A percentile compares a stretch with the other conserved stretches of the same genome.
Evolutionary conservation across 2,888 invertebrate genomes (phyloP).

Genomic region (Machimus rusticus): DNA sequence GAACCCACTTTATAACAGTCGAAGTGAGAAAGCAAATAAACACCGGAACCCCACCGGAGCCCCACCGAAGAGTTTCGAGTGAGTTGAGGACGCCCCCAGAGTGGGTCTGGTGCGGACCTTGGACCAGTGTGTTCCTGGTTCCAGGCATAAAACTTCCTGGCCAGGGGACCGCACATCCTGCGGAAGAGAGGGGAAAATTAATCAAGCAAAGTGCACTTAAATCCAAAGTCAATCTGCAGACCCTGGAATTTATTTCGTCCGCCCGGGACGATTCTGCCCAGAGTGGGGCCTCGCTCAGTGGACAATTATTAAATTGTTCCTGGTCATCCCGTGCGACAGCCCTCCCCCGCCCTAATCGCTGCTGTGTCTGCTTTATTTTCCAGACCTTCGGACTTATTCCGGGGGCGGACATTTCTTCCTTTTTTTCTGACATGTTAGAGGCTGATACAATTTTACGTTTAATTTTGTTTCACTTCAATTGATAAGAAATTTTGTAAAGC

Average conservation of each 20-base stretch:
- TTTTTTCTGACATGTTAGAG: not conserved
- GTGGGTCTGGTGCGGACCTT: not conserved
- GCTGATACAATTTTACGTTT: not conserved
- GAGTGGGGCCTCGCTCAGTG: not conserved
- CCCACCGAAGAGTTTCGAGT: not conserved
- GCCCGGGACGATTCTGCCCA: not conserved
- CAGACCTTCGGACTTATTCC: not conserved
- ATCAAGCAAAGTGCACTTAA: conserved; percentile 47
- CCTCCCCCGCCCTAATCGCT: not conserved
- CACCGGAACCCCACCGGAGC: too few species aligned
- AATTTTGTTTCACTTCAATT: not conserved
- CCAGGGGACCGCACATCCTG: not conserved
- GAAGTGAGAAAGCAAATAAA: conserved; percentile 12
- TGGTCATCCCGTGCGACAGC: conserved; percentile 12
- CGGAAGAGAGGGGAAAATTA: conserved; percentile 40
- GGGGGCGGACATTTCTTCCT: not conserved
- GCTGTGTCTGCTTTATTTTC: not conserved
- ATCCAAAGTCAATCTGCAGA: conserved; percentile 46
- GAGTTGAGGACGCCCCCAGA: not conserved
- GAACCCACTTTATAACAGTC: not conserved
- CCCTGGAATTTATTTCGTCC: conserved; percentile 43
- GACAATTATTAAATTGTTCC: conserved; percentile 45
- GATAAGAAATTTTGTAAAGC: not conserved
- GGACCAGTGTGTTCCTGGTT: not conserved
- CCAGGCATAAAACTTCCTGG: not conserved